Base-by-base conservation (phyloP, 2,113 vertebrate species). In the Hirundichthys speculiger region DNA sequence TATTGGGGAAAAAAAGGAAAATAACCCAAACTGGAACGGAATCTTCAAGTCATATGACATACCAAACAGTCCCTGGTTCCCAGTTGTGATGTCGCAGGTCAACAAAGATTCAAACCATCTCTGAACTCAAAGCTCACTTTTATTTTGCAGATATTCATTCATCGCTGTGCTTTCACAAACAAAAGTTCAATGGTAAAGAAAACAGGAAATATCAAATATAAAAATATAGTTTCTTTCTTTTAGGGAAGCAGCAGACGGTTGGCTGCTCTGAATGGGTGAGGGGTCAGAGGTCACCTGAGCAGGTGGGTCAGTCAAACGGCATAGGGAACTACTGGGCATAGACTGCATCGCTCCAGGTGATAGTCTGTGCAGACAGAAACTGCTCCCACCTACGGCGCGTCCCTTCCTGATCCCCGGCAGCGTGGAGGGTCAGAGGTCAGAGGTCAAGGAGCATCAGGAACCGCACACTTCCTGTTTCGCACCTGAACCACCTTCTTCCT, bases 401-500 rank as follows among this genome's bases (percentile, higher is more conserved):
- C 3, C 7, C 30, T 34, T 34, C 30, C 30, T 34, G 7, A 6
- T 4, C 11, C 30, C 30, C n/a, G n/a, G 38, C 18, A 9, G 30
- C 13, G 10, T 8, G 19, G 14, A 19, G n/a, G n/a, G 18, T 19
- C 41, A 16, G 30, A 34, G 3, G 30, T 58, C 27, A 51, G 41
- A 8, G 22, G 59, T 75, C 60, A 80, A 21, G 38, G 61, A 43
- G 27, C 70, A 0, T 88, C 77, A 0, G 75, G 75, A 71, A 43
- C 65, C 7, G 43, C 64, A 13, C 80, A 77, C 19, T 79, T 91
- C 27, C 64, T 89, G 82, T 87, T 93, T 46, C 90, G 93, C 50
- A 90, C 92, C 83, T 93, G 90, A 64, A 94, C 92, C 40, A 93
- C 91, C 71, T 93, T 80, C 76, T 75, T 85, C 5, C 92, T 87